Conservation (phyloP, 1,140 invertebrate genomes). For the Radopholus similis region DNA sequence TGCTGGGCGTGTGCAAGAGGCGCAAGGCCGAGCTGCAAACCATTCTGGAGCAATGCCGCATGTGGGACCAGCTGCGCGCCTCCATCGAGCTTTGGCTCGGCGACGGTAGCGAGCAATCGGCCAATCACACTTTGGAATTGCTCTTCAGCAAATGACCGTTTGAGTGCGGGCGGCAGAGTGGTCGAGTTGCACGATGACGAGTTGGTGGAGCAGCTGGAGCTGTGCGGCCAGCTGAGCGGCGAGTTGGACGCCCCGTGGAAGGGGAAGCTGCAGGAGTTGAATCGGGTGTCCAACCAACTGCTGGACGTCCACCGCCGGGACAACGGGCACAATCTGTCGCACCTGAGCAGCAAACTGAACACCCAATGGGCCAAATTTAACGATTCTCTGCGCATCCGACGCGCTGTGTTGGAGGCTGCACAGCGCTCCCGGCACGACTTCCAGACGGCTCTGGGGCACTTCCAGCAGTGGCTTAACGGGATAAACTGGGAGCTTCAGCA, state of each 20-base stretch:
- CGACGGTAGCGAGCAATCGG: conserved; percentile 37
- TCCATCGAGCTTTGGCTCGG: conserved; percentile 41
- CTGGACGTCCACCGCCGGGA: conserved; percentile 47
- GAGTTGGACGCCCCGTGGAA: conserved; percentile 22
- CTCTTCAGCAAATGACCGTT: conserved; percentile 27
- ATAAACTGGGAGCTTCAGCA: conserved; percentile 19
- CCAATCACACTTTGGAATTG: neutral
- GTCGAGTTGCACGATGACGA: conserved; percentile 36
- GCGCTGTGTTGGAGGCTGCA: conserved; percentile 47
- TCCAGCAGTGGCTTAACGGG: conserved; percentile 47
- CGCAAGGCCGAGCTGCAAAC: conserved; percentile 37
- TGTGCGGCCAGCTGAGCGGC: conserved; percentile 1
- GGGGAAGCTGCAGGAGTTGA: conserved; percentile 28
- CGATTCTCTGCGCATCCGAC: conserved; percentile 33
- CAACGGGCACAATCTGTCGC: conserved; percentile 53
- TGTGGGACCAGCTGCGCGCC: conserved; percentile 40
- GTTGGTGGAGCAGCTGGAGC: conserved; percentile 25
- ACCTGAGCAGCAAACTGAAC: conserved; percentile 49
- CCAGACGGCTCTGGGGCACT: conserved; percentile 50
- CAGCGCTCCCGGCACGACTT: conserved; percentile 52
- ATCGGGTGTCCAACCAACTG: conserved; percentile 34
- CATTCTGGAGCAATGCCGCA: conserved; percentile 37
- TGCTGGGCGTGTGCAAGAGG: conserved; percentile 34
- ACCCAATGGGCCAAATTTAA: conserved; percentile 58
- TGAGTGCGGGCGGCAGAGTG: conserved; percentile 22